These are phyloP conservation scores for Daktulosphaira vitifoliae DNA, from an alignment of 1,140 invertebrate species.

Conservation along the genomic window DNA sequence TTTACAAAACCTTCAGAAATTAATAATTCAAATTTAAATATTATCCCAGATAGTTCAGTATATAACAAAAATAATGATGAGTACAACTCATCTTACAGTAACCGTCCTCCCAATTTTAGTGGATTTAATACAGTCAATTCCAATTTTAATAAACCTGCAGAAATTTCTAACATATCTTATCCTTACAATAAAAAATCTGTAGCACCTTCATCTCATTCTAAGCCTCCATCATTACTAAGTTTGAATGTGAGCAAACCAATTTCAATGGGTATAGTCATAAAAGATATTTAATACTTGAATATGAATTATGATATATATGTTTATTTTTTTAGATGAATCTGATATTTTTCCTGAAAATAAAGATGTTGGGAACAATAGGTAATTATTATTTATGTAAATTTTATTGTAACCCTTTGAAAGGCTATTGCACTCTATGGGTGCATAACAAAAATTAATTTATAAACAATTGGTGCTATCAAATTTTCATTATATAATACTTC, in stretches of 20 bases:
- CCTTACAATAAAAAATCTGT: neutral
- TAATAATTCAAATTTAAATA: neutral
- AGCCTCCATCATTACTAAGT: slow-evolving; percentile 13
- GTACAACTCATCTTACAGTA: slow-evolving; percentile 1
- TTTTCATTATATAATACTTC: too few species aligned
- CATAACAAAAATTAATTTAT: too few species aligned
- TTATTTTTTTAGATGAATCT: slow-evolving; percentile 5
- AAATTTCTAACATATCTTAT: neutral
- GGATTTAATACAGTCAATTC: neutral
- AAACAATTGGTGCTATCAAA: too few species aligned
- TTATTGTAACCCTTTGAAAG: too few species aligned
- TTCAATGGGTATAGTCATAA: neutral
- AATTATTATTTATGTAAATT: too few species aligned
- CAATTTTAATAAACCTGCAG: neutral
- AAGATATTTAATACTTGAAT: too few species aligned
- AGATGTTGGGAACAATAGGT: too few species aligned
- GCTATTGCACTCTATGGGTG: too few species aligned
- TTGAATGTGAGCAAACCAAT: slow-evolving; percentile 9
- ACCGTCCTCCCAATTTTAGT: neutral
- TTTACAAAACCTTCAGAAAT: slow-evolving; percentile 3
- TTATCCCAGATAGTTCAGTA: neutral
- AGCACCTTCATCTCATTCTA: neutral
- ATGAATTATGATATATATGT: too few species aligned
- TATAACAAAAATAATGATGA: neutral
- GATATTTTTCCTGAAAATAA: neutral